phyloP scores from a whole-genome alignment of 2,888 invertebrate species.

The Leucophora obtusa region DNA sequence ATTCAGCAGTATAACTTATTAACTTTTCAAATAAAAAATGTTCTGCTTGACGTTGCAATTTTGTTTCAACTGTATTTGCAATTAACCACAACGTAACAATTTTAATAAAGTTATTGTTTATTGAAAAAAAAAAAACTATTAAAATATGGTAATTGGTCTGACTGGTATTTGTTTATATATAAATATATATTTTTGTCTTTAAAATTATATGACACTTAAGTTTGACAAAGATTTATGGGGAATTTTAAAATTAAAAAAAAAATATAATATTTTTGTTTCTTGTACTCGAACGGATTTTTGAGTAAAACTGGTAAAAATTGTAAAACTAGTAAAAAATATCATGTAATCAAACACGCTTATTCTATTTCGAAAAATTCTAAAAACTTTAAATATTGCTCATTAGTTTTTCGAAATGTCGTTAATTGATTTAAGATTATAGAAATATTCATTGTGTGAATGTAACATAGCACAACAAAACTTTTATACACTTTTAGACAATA shows the following conservation, averaged over 20 bases:
- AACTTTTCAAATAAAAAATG: no score
- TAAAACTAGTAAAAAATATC: no score
- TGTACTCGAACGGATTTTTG: no score
- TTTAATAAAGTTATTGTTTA: not conserved
- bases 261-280: no score
- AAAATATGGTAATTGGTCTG: conserved; percentile 38
- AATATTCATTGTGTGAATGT: not conserved
- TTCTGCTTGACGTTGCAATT: not conserved
- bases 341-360: no score
- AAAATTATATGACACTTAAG: conserved; percentile 40
- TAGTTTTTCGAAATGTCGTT: conserved; percentile 14
- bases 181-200: not conserved
- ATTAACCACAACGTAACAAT: not conserved
- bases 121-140: not conserved
- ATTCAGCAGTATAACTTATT: no score
- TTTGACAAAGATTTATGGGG: conserved; percentile 49
- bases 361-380: no score
- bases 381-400: not conserved
- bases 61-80: not conserved
- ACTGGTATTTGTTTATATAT: conserved; percentile 11
- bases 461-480: conserved; percentile 12
- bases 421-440: conserved; percentile 31
- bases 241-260: conserved; percentile 24
- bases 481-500: conserved; percentile 17
- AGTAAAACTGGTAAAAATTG: no score